Evolutionary conservation across 2,797 vertebrate species (phyloP).

Genomic region (Pangasius mekongensis): DNA sequence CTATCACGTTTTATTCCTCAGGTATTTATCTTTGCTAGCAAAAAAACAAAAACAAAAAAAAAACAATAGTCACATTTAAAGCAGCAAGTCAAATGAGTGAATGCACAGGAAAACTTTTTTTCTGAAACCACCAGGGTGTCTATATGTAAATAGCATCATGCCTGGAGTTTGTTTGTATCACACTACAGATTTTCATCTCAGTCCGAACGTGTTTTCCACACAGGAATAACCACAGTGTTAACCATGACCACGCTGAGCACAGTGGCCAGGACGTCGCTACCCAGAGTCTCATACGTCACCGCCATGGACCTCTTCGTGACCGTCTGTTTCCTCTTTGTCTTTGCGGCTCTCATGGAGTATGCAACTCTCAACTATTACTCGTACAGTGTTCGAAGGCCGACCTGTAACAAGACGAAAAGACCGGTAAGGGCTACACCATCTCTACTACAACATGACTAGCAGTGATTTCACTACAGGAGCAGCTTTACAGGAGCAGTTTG

Average conservation of each 20-base stretch:
- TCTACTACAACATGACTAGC: background rate
- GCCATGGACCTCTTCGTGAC: conserved; percentile 98
- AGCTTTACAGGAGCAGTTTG: background rate
- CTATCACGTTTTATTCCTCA: background rate
- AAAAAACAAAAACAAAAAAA: background rate
- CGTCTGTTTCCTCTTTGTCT: conserved; percentile 96
- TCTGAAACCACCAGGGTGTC: background rate
- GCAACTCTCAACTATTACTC: conserved; percentile 95
- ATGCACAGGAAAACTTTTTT: background rate
- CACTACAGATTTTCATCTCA: background rate
- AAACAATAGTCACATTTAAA: background rate
- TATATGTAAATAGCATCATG: background rate
- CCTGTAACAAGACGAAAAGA: conserved; percentile 82
- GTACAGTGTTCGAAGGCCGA: conserved; percentile 77
- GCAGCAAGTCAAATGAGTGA: background rate
- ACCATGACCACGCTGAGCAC: conserved; percentile 97
- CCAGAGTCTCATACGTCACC: conserved; percentile 92
- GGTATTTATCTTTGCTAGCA: background rate
- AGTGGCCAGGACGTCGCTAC: conserved; percentile 90
- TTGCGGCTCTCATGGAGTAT: conserved; percentile 97
- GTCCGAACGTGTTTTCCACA: background rate
- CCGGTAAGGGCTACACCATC: conserved; percentile 70
- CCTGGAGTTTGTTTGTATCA: background rate
- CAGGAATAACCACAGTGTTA: conserved; percentile 95
- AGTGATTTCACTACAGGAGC: background rate